Conservation (phyloP, 2,797 vertebrate genomes). For the Sebastes flavidus region DNA sequence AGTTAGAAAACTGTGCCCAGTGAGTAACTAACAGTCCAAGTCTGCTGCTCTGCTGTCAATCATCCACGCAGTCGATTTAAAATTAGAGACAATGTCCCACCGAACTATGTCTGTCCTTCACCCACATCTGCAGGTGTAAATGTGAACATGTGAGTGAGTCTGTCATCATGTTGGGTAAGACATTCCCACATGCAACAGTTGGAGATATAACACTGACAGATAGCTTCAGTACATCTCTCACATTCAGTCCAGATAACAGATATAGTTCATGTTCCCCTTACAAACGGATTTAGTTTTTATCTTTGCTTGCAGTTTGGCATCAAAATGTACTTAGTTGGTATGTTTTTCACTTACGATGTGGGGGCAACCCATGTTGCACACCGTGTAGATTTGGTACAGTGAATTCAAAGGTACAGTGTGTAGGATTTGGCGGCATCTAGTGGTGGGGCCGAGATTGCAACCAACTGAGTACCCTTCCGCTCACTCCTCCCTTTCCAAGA, state of each 20-base stretch:
- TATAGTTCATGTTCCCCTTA: neutral
- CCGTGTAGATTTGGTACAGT: neutral
- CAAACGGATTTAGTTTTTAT: neutral
- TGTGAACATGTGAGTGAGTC: neutral
- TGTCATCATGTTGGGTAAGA: neutral
- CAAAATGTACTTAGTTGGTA: neutral
- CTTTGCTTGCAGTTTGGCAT: neutral
- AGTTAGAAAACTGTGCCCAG: neutral
- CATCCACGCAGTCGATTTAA: conserved; percentile 29
- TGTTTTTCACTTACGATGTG: neutral
- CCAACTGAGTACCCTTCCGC: too few relatives aligned
- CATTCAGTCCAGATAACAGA: neutral
- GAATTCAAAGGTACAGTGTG: neutral
- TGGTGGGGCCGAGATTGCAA: too few relatives aligned
- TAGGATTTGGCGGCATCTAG: too few relatives aligned
- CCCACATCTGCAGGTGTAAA: conserved; percentile 35
- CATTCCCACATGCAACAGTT: neutral
- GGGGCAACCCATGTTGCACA: neutral
- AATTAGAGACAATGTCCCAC: conserved; percentile 35
- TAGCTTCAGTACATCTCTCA: neutral
- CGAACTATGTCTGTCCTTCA: conserved; percentile 33
- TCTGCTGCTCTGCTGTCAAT: conserved; percentile 19
- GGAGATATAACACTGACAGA: neutral
- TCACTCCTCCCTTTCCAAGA: too few relatives aligned
- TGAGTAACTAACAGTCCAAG: neutral